These are phyloP conservation scores for Oryzias sinensis DNA, from an alignment of 2,797 vertebrate genomes.

Conservation along the genomic window DNA sequence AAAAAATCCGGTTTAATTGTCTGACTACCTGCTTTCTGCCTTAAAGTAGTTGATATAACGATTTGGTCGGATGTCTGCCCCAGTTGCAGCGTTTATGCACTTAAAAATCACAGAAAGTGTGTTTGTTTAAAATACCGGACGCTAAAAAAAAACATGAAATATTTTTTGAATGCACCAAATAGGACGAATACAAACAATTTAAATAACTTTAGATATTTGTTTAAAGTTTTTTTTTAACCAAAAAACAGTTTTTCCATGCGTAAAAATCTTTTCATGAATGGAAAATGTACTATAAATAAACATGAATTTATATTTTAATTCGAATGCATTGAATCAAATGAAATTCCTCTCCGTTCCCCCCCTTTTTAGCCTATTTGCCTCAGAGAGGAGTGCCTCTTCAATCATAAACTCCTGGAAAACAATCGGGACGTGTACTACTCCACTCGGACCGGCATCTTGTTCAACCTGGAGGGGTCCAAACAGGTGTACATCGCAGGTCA, in stretches of 20 bases:
- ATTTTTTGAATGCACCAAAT: not conserved
- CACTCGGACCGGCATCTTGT: conserved; percentile 79
- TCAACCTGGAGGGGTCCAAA: conserved; percentile 88
- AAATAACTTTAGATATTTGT: too few species aligned
- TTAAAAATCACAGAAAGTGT: not conserved
- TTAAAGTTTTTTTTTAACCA: not conserved
- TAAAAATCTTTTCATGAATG: too few species aligned
- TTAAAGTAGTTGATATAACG: too few species aligned
- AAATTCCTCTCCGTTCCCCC: not conserved
- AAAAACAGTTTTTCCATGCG: not conserved
- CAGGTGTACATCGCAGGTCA: conserved; percentile 77
- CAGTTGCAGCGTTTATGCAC: not conserved
- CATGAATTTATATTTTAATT: too few species aligned
- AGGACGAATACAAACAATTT: not conserved
- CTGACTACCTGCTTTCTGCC: too few species aligned
- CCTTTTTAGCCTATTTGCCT: conserved; percentile 80
- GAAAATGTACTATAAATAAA: too few species aligned
- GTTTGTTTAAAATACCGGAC: not conserved
- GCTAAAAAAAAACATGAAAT: not conserved
- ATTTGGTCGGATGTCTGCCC: too few species aligned
- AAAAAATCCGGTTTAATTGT: too few species aligned
- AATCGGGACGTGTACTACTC: conserved; percentile 91
- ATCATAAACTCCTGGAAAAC: conserved; percentile 88
- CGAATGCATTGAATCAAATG: too few species aligned
- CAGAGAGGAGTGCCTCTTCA: conserved; percentile 85